phyloP scores from a whole-genome alignment of 2,888 invertebrate genomes.

The Epirrhoe alternata region DNA sequence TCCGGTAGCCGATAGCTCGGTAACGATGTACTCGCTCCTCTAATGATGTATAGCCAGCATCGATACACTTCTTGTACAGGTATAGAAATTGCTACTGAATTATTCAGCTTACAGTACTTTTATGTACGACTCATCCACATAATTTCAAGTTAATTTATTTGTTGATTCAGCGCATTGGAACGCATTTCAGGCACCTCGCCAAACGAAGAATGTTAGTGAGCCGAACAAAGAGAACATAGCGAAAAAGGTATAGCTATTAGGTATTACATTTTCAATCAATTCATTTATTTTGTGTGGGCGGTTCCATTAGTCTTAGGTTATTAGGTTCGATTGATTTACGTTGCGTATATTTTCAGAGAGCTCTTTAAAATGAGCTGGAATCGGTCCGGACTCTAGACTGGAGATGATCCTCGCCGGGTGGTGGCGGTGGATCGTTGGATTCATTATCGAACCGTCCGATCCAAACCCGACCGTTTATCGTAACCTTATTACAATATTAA shows the following conservation, averaged over 20 bases:
- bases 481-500: conserved; percentile 38
- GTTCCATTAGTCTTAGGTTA: conserved; percentile 21
- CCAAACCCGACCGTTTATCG: conserved; percentile 28
- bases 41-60: neutral
- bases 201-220: neutral
- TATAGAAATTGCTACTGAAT: neutral
- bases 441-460: conserved; percentile 17
- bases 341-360: conserved; percentile 17
- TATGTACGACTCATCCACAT: neutral
- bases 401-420: neutral
- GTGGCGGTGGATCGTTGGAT: neutral
- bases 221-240: conserved; percentile 14
- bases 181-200: conserved; percentile 17
- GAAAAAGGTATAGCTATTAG: neutral
- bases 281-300: conserved; percentile 7
- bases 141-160: conserved; percentile 4
- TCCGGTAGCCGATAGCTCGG: neutral
- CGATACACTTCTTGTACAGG: neutral
- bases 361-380: conserved; percentile 23
- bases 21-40: neutral
- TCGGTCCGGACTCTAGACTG: neutral
- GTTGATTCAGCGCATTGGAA: conserved; percentile 3
- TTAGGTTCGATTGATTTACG: conserved; percentile 27
- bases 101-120: conserved; percentile 4
- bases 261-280: conserved; percentile 5